These are phyloP conservation scores for Austrolebias charrua DNA, from an alignment of 2,797 vertebrate genomes.

Conservation along the genomic window DNA sequence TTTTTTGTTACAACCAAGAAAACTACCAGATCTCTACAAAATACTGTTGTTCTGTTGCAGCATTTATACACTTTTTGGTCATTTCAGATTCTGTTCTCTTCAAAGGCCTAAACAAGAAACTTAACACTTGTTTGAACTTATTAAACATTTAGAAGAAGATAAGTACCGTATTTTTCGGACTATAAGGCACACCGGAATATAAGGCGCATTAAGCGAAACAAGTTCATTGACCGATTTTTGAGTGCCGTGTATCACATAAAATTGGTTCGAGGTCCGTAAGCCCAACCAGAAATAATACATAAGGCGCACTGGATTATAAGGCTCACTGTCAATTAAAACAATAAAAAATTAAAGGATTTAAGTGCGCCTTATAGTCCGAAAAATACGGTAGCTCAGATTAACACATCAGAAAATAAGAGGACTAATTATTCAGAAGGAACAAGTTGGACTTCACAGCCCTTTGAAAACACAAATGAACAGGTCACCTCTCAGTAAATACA, in stretches of 20 bases:
- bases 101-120: conserved; percentile 2
- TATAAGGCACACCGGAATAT: too few species aligned
- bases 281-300: too few species aligned
- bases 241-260: too few species aligned
- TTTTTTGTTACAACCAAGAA: conserved; percentile 21
- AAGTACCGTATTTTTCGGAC: background rate
- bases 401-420: background rate
- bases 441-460: background rate
- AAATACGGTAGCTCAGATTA: conserved; percentile 2
- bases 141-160: conserved; percentile 14
- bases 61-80: conserved; percentile 44
- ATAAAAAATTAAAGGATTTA: too few species aligned
- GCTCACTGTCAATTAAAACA: too few species aligned
- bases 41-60: conserved; percentile 33
- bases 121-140: background rate
- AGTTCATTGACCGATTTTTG: too few species aligned
- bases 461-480: conserved; percentile 6
- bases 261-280: too few species aligned
- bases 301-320: too few species aligned
- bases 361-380: too few species aligned
- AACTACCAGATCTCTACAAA: conserved; percentile 19
- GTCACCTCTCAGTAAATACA: background rate
- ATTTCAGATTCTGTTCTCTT: conserved; percentile 1
- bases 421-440: background rate
- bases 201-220: too few species aligned